Evolutionary conservation across 2,113 vertebrate species (phyloP).

Genomic region (Zingel zingel): DNA sequence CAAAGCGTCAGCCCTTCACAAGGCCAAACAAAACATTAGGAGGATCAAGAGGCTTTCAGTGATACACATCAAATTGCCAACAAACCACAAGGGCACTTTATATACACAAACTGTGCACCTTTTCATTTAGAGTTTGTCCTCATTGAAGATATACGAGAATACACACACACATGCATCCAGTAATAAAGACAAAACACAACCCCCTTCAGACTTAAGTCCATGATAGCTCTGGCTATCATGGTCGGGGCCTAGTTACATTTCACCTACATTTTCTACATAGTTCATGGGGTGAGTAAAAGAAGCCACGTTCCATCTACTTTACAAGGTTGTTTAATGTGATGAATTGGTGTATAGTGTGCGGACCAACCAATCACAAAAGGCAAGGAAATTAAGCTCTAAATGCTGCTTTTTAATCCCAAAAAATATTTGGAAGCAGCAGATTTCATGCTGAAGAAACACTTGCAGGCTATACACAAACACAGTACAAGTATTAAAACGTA

Average conservation of each 20-base stretch:
- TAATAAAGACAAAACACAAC: slow-evolving; percentile 4
- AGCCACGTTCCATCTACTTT: not conserved
- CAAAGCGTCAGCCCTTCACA: slow-evolving; percentile 21
- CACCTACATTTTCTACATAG: not conserved
- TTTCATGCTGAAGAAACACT: not conserved
- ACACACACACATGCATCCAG: slow-evolving; percentile 2
- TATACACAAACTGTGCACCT: not conserved
- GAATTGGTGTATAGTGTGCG: not conserved
- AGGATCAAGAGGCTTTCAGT: not conserved
- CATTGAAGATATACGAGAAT: slow-evolving; percentile 6
- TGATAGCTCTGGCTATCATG: not conserved
- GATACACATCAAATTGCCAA: slow-evolving; percentile 11
- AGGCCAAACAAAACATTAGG: slow-evolving; percentile 35
- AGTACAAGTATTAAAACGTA: not conserved
- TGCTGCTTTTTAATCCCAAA: not conserved
- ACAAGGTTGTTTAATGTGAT: not conserved
- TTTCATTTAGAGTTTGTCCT: not conserved
- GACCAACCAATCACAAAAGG: not conserved
- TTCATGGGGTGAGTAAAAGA: not conserved
- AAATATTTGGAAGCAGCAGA: not conserved
- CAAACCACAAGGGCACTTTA: not conserved
- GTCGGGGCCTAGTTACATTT: not conserved
- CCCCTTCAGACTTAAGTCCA: not conserved
- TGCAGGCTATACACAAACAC: not conserved
- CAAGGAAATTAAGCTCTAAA: not conserved